Evolutionary conservation across 2,113 vertebrate species (phyloP).

Genomic region (Deroptyus accipitrinus): DNA sequence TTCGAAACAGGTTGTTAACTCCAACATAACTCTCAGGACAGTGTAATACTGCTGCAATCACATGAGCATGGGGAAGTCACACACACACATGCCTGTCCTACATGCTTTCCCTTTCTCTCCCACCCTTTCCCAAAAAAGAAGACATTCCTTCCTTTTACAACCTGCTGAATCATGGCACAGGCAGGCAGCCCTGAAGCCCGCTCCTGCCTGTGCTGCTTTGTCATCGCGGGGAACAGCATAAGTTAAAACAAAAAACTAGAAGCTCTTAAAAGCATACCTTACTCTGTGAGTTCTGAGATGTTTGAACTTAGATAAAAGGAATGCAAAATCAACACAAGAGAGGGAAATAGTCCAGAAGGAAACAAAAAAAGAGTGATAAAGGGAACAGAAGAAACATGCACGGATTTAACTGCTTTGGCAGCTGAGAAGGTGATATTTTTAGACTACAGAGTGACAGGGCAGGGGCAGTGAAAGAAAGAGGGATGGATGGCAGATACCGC

Average conservation of each 20-base stretch:
- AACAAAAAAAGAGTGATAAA: background rate
- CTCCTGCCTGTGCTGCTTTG: slow-evolving; percentile 44
- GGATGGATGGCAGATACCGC: background rate
- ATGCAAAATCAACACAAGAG: background rate
- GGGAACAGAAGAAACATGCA: background rate
- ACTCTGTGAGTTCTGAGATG: rapidly evolving
- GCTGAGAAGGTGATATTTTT: slow-evolving; percentile 13
- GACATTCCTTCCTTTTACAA: slow-evolving; percentile 49
- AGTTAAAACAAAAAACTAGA: background rate
- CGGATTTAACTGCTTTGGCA: slow-evolving; percentile 21
- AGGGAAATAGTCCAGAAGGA: background rate
- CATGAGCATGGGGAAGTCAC: background rate
- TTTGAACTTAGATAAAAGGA: background rate
- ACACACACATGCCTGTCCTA: background rate
- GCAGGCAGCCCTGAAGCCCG: slow-evolving; percentile 4
- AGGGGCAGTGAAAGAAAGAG: background rate
- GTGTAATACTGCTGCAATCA: background rate
- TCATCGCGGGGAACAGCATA: background rate
- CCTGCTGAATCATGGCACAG: slow-evolving; percentile 64
- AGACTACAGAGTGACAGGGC: background rate
- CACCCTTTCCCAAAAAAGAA: slow-evolving; percentile 48
- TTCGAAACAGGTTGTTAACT: background rate
- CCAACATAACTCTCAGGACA: background rate
- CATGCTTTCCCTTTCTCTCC: background rate
- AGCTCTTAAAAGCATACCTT: background rate